Percentiles rank a stretch among this genome's conserved stretches.
These are phyloP conservation scores for Gobius niger DNA, from an alignment of 2,113 vertebrate genomes.

Conservation along the genomic window DNA sequence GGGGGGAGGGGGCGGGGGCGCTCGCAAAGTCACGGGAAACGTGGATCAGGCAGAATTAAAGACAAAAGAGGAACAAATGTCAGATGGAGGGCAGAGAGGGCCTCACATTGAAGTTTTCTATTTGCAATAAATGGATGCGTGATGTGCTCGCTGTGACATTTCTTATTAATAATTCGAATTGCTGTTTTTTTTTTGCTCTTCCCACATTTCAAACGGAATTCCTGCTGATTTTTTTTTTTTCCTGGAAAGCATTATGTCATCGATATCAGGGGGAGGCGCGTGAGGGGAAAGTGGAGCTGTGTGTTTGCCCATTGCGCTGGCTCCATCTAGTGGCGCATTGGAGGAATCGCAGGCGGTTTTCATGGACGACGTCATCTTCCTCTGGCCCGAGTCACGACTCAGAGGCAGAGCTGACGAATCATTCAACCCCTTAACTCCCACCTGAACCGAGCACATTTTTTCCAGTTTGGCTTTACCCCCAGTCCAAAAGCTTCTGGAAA, in stretches of 20 bases:
- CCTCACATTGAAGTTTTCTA: too few species aligned
- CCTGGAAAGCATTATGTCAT: conserved; percentile 47
- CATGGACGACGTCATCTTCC: not conserved
- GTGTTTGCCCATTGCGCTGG: conserved; percentile 2
- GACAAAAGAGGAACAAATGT: not conserved
- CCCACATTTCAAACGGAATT: conserved; percentile 31
- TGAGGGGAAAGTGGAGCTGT: not conserved
- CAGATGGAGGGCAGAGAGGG: too few species aligned
- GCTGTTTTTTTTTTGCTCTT: not conserved
- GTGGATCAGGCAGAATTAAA: not conserved
- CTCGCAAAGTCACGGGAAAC: not conserved
- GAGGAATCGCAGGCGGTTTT: conserved; percentile 9
- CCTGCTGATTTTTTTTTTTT: not conserved
- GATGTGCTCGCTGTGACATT: too few species aligned
- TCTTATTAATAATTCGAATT: too few species aligned
- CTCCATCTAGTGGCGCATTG: conserved; percentile 29
- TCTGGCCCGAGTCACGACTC: not conserved
- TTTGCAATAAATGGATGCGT: too few species aligned
- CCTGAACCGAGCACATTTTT: too few species aligned
- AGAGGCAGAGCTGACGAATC: too few species aligned
- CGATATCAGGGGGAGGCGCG: not conserved
- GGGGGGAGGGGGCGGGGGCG: not conserved
- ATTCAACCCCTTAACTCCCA: too few species aligned
- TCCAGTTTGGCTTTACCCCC: too few species aligned
- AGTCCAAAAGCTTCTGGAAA: too few species aligned